Conservation (phyloP, 2,888 invertebrate species). For the Patella pellucida region DNA sequence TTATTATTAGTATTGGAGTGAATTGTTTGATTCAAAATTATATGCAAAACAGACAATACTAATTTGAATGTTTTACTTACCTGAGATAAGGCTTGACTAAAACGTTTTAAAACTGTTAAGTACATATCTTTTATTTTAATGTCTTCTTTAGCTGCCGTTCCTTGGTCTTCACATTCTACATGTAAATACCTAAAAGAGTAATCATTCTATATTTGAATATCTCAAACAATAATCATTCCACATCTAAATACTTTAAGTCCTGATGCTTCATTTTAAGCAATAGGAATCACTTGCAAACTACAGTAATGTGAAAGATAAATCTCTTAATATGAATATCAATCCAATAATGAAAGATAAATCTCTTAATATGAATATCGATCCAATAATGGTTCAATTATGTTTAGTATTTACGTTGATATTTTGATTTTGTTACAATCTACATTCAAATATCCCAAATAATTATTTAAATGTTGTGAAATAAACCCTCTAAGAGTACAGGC, state of each 20-base stretch:
- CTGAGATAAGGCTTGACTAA: slow-evolving; percentile 72
- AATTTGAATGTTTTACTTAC: slow-evolving; percentile 17
- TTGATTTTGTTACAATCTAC: too few species aligned
- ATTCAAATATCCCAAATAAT: too few species aligned
- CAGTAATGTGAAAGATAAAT: too few species aligned
- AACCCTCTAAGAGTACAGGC: too few species aligned
- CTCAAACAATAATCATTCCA: background rate
- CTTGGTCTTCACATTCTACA: slow-evolving; percentile 92
- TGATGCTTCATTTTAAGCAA: background rate
- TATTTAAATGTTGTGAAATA: too few species aligned
- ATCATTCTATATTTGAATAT: background rate
- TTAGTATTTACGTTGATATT: too few species aligned
- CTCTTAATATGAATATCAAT: too few species aligned
- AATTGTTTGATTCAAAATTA: background rate
- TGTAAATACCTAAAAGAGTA: slow-evolving; percentile 60
- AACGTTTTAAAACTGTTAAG: slow-evolving; percentile 87
- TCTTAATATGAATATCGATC: too few species aligned
- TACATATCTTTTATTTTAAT: slow-evolving; percentile 85
- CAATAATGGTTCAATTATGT: too few species aligned
- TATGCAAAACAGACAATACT: background rate
- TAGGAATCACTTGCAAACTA: too few species aligned
- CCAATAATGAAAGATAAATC: too few species aligned
- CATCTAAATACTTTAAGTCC: background rate
- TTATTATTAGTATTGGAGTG: too few species aligned
- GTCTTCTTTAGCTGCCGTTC: slow-evolving; percentile 76